Percentiles rank a stretch among this genome's conserved stretches.
These are phyloP conservation scores for Spisula solida DNA, from an alignment of 2,888 invertebrate species.

Conservation along the genomic window DNA sequence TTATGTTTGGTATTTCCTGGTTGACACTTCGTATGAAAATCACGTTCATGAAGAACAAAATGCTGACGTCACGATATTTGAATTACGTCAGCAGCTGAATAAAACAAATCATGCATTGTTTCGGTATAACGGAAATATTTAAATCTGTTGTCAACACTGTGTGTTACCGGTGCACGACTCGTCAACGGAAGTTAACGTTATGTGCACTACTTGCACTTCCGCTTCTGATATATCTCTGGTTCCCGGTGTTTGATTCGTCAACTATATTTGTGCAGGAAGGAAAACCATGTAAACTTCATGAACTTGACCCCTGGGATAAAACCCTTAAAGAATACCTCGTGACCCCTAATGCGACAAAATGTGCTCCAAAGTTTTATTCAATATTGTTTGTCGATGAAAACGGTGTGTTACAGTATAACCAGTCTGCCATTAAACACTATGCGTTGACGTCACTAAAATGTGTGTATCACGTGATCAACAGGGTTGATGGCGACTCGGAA, in stretches of 20 bases:
- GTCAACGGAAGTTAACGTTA: slow-evolving; percentile 21
- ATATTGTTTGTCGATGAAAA: slow-evolving; percentile 51
- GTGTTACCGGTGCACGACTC: background rate
- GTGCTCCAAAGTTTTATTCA: slow-evolving; percentile 26
- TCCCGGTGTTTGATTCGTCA: background rate
- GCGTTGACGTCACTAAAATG: slow-evolving; percentile 59
- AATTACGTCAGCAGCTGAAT: background rate
- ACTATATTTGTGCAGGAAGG: background rate
- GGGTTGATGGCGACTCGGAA: slow-evolving; percentile 50
- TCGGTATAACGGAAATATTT: background rate
- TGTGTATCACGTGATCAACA: slow-evolving; percentile 46
- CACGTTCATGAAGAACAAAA: background rate
- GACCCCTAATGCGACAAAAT: background rate
- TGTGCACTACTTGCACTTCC: slow-evolving; percentile 10
- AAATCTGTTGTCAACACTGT: background rate
- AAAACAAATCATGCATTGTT: background rate
- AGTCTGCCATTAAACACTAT: slow-evolving; percentile 38
- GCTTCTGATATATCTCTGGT: slow-evolving; percentile 21
- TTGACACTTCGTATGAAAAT: background rate
- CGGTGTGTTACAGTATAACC: slow-evolving; percentile 47
- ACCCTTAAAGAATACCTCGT: slow-evolving; percentile 26
- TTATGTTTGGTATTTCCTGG: background rate
- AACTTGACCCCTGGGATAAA: slow-evolving; percentile 59
- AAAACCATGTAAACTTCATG: slow-evolving; percentile 53
- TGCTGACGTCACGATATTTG: background rate